Evolutionary conservation across 2,797 vertebrate species (phyloP).

Genomic region (Glyptemys insculpta): DNA sequence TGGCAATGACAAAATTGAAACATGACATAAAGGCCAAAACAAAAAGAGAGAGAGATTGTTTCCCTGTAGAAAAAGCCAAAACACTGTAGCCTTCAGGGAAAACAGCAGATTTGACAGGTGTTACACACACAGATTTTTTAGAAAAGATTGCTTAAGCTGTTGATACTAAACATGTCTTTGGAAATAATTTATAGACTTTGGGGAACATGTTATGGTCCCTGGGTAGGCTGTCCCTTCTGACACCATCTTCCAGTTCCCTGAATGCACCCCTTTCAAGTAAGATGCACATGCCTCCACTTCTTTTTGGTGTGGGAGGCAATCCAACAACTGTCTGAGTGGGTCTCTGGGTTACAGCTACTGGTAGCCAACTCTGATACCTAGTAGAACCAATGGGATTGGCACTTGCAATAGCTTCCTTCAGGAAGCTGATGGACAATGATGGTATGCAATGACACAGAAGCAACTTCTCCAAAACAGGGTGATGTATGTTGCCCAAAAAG

Average conservation of each 20-base stretch:
- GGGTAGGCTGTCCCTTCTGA: neutral
- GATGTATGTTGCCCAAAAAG: neutral
- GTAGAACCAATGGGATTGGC: neutral
- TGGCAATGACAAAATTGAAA: neutral
- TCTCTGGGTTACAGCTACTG: neutral
- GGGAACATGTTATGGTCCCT: neutral
- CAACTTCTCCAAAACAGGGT: neutral
- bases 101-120: neutral
- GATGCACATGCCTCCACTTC: neutral
- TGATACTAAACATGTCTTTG: conserved; percentile 15
- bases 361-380: too few species aligned
- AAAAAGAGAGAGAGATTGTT: neutral
- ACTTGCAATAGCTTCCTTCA: neutral
- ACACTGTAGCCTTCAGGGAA: neutral
- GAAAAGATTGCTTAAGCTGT: neutral
- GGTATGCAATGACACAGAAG: neutral
- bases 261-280: neutral
- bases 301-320: neutral
- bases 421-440: neutral
- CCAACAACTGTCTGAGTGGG: neutral
- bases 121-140: neutral
- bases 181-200: conserved; percentile 25
- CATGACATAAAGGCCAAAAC: neutral
- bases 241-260: neutral
- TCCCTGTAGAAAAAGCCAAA: conserved; percentile 17